Base-by-base conservation (phyloP, 2,888 invertebrate genomes). In the Kryphioiulus occultus region DNA sequence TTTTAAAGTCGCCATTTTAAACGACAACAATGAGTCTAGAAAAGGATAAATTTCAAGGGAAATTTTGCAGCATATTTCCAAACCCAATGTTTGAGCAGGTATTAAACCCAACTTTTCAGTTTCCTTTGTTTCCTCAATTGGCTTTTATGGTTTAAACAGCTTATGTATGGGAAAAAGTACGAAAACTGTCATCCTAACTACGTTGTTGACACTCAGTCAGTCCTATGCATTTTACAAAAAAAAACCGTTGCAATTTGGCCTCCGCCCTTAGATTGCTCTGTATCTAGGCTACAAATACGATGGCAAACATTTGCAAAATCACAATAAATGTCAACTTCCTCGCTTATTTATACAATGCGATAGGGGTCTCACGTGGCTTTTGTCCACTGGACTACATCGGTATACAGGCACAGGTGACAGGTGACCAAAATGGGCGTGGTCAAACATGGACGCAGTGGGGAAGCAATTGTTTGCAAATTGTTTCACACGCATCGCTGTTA, bases 281-380 rank as follows among this genome's bases (percentile, higher is more conserved):
- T 68, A 68, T 68, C 68, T 26, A 68, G 68, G 68, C 68, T 68
- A 68, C 68, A 68, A 68, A 68, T 68, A 68, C 68, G 5, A 22
- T 19, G 26, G 68, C 68, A 68, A 68, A 68, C 68, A 68, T 68
- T 68, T 68, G 68, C 68, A 68, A 68, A 68, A 68, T 68, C 68
- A 68, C 68, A 68, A 68, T 68, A 68, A 68, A 68, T 68, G 68
- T 68, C 68, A 68, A 68, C 68, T 68, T 68, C 26, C 68, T 68
- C 26, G 68, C 26, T 68, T 68, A 68, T 68, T 68, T 68, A 68
- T 68, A 68, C 68, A 68, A 68, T 7, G 26, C 68, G 68, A 68
- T 68, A 68, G n/a, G 59, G 59, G 59, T 3, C 59, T 59, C 26
- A 68, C 68, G 7, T 26, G 22, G 26, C 26, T 68, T 68, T 68